Conservation (phyloP, 2,888 invertebrate genomes). For the Athalia rosae region DNA sequence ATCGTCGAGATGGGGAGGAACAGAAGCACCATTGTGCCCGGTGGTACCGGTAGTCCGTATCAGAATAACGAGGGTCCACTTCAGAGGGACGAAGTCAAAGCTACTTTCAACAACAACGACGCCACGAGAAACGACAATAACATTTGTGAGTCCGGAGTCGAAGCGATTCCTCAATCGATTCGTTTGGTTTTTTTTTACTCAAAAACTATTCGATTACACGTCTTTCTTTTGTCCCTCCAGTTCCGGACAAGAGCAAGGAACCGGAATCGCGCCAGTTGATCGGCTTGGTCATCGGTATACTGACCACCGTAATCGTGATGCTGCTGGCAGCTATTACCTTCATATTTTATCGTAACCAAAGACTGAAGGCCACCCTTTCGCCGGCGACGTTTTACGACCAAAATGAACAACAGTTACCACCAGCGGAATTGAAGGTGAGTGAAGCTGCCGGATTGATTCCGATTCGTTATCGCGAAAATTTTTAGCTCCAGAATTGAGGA, state of each 20-base stretch:
- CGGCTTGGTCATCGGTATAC: slow-evolving; percentile 81
- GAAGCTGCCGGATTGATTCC: neutral
- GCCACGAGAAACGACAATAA: slow-evolving; percentile 58
- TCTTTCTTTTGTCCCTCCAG: slow-evolving; percentile 66
- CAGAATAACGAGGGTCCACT: slow-evolving; percentile 79
- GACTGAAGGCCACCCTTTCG: slow-evolving; percentile 72
- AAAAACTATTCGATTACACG: slow-evolving; percentile 21
- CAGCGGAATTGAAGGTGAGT: slow-evolving; percentile 65
- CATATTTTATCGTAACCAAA: slow-evolving; percentile 81
- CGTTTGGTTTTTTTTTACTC: neutral
- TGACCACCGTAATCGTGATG: slow-evolving; percentile 83
- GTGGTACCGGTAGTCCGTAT: slow-evolving; percentile 74
- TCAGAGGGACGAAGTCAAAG: slow-evolving; percentile 82
- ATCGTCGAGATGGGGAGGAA: slow-evolving; percentile 72
- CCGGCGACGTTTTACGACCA: slow-evolving; percentile 67
- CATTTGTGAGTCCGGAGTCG: slow-evolving; percentile 64
- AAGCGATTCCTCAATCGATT: neutral
- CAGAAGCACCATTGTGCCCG: slow-evolving; percentile 65
- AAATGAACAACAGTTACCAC: slow-evolving; percentile 60
- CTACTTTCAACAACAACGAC: slow-evolving; percentile 75
- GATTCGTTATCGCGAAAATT: no score
- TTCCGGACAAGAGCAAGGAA: slow-evolving; percentile 76
- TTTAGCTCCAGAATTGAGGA: no score
- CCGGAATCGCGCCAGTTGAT: slow-evolving; percentile 78
- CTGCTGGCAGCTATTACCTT: slow-evolving; percentile 82